Evolutionary conservation across 2,113 vertebrate species (phyloP), one percentile per base, ranked within the genome.

Genomic region (Rhinoderma darwinii): DNA sequence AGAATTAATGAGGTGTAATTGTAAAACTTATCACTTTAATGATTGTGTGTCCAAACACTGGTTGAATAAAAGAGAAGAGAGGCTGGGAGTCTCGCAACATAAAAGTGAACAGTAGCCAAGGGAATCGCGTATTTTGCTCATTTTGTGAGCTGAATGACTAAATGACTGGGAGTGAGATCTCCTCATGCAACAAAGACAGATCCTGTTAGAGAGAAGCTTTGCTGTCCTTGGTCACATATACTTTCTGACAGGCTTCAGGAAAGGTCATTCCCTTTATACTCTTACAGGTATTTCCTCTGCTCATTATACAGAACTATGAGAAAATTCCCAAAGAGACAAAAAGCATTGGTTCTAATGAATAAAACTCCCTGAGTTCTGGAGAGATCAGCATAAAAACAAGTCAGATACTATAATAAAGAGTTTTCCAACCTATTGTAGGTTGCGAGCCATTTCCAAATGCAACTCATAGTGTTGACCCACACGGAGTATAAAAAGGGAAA

Each of bases 1-100:
- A 41, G 84, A 86, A 86, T 80, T 80, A 86, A 86, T 86, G 84
- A 86, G 84, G 32, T 50, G 43, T 70, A 75, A 86, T 79, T 86
- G 84, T 80, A 80, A 80, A 86, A 80, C 63, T 25, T 80, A 86
- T 86, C 63, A 72, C 61, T 80, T 51, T 79, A 86, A 86, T 80
- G 44, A 86, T 39, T 30, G 63, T 86, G 32, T 70, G 77, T 77
- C 84, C 73, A 85, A 47, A 72, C 43, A 56, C 61, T 50, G 66
- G 61, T 41, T 80, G 75, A 80, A 80, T 86, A 80, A 80, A 78
- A 61, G 35, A 72, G 76, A 41, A 43, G 76, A 56, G 47, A 68
- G 76, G 51, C 32, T 15, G 30, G 35, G 76, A 86, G 59, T 43
- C 76, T 80, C 25, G 76, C 56, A 56, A 59, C 35, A 86, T 86